phyloP scores from a whole-genome alignment of 2,888 invertebrate species.

The Oligia latruncula region DNA sequence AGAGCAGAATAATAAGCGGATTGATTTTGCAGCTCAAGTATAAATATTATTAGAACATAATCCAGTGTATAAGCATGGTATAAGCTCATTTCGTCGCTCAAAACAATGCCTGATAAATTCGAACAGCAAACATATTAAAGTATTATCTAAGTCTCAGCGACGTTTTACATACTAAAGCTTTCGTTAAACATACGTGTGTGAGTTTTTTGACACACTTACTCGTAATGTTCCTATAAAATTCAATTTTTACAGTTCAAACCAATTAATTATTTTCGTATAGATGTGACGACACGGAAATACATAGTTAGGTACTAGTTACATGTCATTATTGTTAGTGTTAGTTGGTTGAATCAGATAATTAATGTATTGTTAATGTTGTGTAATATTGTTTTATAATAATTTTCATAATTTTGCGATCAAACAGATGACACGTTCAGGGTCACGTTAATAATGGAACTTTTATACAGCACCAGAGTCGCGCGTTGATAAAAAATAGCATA shows the following conservation, averaged over 20 bases:
- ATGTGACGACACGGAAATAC: not conserved
- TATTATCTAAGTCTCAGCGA: constrained; percentile 22
- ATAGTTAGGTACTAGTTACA: not conserved
- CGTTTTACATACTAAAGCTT: constrained; percentile 27
- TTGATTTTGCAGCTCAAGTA: constrained; percentile 17
- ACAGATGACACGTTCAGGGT: not conserved
- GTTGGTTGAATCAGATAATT: not conserved
- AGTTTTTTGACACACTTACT: not conserved
- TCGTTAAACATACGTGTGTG: constrained; percentile 17
- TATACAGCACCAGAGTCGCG: not conserved
- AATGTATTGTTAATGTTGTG: not conserved
- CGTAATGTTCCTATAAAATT: not conserved
- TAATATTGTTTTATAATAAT: not conserved
- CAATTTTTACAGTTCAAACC: not conserved
- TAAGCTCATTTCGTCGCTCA: constrained; percentile 34
- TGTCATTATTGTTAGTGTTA: not conserved
- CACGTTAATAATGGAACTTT: not conserved
- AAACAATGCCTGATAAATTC: constrained; percentile 40
- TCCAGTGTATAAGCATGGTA: too few relatives aligned
- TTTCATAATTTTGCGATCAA: not conserved
- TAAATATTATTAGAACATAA: constrained; percentile 39
- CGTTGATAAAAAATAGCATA: not conserved
- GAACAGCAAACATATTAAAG: constrained; percentile 48
- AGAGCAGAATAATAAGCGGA: constrained; percentile 5
- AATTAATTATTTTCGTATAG: not conserved